phyloP scores from a whole-genome alignment of 2,888 invertebrate genomes.

The Polyommatus iphigenia region DNA sequence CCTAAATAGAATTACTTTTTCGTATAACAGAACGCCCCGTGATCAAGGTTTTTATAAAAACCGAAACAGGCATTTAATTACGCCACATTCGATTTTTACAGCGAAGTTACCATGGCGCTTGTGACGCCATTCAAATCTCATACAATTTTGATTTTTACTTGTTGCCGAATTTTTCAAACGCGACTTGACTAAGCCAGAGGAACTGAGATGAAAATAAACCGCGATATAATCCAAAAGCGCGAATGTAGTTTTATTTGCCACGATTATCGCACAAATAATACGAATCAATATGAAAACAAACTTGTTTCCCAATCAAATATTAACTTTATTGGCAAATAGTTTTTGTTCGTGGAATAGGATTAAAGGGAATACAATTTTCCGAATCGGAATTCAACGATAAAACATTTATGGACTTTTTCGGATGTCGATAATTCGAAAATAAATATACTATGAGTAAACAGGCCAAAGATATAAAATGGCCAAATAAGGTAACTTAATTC shows the following conservation, averaged over 20 bases:
- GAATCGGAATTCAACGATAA: background rate
- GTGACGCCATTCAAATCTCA: too few relatives aligned
- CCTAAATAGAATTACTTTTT: slow-evolving; percentile 6
- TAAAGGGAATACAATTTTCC: background rate
- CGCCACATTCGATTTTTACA: background rate
- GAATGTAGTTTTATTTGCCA: background rate
- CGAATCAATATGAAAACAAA: slow-evolving; percentile 1
- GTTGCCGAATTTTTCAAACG: too few relatives aligned
- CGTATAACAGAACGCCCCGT: background rate
- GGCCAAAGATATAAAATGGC: background rate
- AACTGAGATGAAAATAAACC: background rate
- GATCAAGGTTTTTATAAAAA: background rate
- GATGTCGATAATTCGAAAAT: background rate
- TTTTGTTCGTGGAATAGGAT: slow-evolving; percentile 8
- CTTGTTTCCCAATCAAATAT: slow-evolving; percentile 5
- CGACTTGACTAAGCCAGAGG: too few relatives aligned
- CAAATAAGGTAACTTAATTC: background rate
- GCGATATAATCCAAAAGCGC: background rate
- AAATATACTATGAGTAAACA: background rate
- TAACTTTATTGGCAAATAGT: background rate
- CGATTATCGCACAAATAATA: background rate
- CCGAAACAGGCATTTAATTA: background rate
- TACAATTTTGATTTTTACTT: background rate
- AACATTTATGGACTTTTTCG: slow-evolving; percentile 4
- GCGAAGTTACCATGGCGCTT: background rate